Conservation (phyloP, 1,140 invertebrate genomes). For the Drosophila yakuba region DNA sequence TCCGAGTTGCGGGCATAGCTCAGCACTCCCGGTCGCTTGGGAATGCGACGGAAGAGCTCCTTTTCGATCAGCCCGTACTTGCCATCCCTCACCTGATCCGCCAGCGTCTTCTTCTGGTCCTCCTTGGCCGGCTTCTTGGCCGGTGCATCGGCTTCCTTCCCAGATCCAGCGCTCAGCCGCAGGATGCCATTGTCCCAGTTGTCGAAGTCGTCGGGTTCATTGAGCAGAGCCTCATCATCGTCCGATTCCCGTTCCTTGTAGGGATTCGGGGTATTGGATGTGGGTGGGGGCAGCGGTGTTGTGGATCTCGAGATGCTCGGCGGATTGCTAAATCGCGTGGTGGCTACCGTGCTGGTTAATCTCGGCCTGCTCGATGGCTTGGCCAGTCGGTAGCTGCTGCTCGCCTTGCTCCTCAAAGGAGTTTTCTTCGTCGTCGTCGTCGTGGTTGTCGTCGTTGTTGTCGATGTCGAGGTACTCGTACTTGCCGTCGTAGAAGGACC, state of each 20-base stretch:
- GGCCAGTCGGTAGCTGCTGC: slow-evolving; percentile 59
- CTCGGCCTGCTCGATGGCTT: slow-evolving; percentile 22
- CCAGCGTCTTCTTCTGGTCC: slow-evolving; percentile 92
- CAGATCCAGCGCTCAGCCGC: slow-evolving; percentile 88
- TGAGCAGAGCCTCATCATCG: slow-evolving; percentile 75
- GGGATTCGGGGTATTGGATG: neutral
- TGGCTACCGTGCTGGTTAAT: neutral
- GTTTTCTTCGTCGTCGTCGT: slow-evolving; percentile 13
- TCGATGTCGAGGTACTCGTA: neutral
- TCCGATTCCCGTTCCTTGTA: neutral
- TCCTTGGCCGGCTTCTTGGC: slow-evolving; percentile 86
- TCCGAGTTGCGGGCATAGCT: slow-evolving; percentile 92
- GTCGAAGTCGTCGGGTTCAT: slow-evolving; percentile 82
- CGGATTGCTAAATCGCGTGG: slow-evolving; percentile 9
- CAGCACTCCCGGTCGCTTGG: slow-evolving; percentile 91
- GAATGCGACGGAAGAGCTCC: slow-evolving; percentile 89
- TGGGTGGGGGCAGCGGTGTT: neutral
- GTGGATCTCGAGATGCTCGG: slow-evolving; percentile 15
- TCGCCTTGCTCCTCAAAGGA: slow-evolving; percentile 44
- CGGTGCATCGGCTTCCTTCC: slow-evolving; percentile 85
- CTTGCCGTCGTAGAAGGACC: slow-evolving; percentile 15
- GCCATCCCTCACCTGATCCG: slow-evolving; percentile 93
- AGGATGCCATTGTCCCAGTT: slow-evolving; percentile 89
- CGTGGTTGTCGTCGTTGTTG: slow-evolving; percentile 20
- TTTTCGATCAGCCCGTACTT: slow-evolving; percentile 95